These are phyloP conservation scores for Dendrolimus kikuchii DNA, from an alignment of 1,140 invertebrate genomes.

Conservation along the genomic window DNA sequence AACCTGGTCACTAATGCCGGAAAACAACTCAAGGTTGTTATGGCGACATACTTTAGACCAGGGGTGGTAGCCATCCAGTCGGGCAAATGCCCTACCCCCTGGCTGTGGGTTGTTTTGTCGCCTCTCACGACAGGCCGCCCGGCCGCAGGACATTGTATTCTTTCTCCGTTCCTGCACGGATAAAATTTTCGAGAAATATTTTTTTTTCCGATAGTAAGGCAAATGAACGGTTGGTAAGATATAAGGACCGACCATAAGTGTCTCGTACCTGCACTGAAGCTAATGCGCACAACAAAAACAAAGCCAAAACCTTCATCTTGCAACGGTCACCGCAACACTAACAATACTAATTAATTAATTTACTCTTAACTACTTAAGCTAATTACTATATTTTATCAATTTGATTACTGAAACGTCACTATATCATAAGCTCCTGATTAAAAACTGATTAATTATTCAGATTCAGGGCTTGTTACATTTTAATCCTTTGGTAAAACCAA, in stretches of 20 bases:
- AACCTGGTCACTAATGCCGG: too few species aligned
- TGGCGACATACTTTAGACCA: too few species aligned
- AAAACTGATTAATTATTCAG: slow-evolving; percentile 11
- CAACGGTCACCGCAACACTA: slow-evolving; percentile 16
- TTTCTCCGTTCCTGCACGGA: too few species aligned
- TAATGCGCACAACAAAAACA: slow-evolving; percentile 33
- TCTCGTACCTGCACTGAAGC: slow-evolving; percentile 40
- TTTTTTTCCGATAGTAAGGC: too few species aligned
- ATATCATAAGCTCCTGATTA: slow-evolving; percentile 20
- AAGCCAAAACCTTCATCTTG: slow-evolving; percentile 43
- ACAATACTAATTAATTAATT: slow-evolving; percentile 17
- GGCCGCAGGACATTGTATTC: too few species aligned
- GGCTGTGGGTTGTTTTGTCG: too few species aligned
- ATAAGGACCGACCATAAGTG: background rate
- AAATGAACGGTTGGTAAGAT: background rate
- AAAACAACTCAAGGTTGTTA: too few species aligned
- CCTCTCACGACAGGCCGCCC: too few species aligned
- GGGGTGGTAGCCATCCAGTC: too few species aligned
- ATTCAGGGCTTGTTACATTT: slow-evolving; percentile 5
- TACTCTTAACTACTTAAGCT: slow-evolving; percentile 11
- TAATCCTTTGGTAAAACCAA: slow-evolving; percentile 17
- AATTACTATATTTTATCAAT: slow-evolving; percentile 11
- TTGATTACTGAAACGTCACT: slow-evolving; percentile 7
- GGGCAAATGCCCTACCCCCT: too few species aligned
- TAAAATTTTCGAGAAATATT: too few species aligned